phyloP scores from a whole-genome alignment of 2,797 vertebrate species.

The Oreochromis grahami region DNA sequence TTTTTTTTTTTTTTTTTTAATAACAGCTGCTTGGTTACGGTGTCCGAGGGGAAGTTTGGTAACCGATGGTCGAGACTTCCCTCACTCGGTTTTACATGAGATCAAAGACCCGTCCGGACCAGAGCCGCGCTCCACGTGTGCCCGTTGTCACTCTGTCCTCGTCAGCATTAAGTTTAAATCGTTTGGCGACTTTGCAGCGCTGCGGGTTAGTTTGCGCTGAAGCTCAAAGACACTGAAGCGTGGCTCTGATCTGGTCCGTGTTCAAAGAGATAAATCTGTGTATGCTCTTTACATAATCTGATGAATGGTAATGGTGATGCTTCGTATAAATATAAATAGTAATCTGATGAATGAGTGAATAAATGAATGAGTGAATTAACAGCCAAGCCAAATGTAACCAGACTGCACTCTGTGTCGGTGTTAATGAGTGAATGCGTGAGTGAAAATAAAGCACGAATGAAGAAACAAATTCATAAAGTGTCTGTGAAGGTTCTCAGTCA shows the following conservation, averaged over 20 bases:
- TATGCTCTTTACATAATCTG: constrained; percentile 29
- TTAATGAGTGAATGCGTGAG: not conserved
- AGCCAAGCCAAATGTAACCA: constrained; percentile 54
- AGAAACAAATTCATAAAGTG: not conserved
- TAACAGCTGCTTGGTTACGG: not conserved
- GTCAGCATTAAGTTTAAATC: not conserved
- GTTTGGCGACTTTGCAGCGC: not conserved
- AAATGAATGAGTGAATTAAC: constrained; percentile 28
- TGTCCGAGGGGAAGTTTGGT: not conserved
- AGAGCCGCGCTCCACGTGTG: constrained; percentile 1
- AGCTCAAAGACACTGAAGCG: not conserved
- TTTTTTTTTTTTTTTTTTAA: not conserved
- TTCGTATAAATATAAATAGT: constrained; percentile 21
- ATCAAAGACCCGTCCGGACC: not conserved
- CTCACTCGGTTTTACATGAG: not conserved
- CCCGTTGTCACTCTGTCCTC: not conserved
- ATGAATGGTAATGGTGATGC: constrained; percentile 23
- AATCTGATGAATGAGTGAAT: constrained; percentile 28
- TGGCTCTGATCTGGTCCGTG: constrained; percentile 21
- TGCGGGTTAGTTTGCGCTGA: not conserved
- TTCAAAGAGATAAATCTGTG: not conserved
- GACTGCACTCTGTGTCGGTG: constrained; percentile 29
- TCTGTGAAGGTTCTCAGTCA: too few relatives aligned
- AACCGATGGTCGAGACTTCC: not conserved
- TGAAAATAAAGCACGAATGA: constrained; percentile 12